Evolutionary conservation across 2,888 invertebrate species (phyloP).

Genomic region (Psylliodes chrysocephalus): DNA sequence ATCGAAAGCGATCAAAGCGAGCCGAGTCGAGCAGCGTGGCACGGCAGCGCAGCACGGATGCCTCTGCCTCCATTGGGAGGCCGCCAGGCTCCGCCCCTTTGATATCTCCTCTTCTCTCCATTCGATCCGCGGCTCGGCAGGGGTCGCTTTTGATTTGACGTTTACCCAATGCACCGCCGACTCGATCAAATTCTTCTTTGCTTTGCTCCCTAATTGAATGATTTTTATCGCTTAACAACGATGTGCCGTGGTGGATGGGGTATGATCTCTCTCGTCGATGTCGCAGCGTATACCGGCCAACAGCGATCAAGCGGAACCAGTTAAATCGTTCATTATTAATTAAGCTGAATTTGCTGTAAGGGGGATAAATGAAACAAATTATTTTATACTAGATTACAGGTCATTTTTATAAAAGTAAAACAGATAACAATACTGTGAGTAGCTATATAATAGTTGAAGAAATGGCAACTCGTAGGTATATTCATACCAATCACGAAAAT

Average conservation of each 20-base stretch:
- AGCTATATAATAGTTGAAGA: too few relatives aligned
- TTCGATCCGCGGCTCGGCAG: slow-evolving; percentile 14
- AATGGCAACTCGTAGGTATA: too few relatives aligned
- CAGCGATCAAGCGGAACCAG: too few relatives aligned
- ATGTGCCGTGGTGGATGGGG: background rate
- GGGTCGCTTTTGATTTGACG: slow-evolving; percentile 1
- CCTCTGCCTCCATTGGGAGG: slow-evolving; percentile 56
- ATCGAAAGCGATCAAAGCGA: slow-evolving; percentile 4
- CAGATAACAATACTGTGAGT: too few relatives aligned
- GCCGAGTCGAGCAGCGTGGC: background rate
- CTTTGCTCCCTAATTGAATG: slow-evolving; percentile 28
- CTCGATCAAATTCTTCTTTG: slow-evolving; percentile 27
- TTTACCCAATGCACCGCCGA: slow-evolving; percentile 24
- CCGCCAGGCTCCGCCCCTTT: slow-evolving; percentile 31
- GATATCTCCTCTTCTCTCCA: slow-evolving; percentile 38
- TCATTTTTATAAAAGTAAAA: too few relatives aligned
- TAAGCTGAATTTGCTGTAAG: too few relatives aligned
- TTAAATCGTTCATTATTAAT: too few relatives aligned
- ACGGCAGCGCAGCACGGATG: slow-evolving; percentile 1
- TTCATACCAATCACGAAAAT: too few relatives aligned
- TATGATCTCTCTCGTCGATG: too few relatives aligned
- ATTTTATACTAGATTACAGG: too few relatives aligned
- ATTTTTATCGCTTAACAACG: slow-evolving; percentile 16
- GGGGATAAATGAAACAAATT: too few relatives aligned
- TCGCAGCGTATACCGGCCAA: too few relatives aligned